Percentiles rank a stretch among this genome's conserved stretches.
These are phyloP conservation scores for Vandiemenella viatica DNA, from an alignment of 2,888 invertebrate genomes.

Conservation along the genomic window DNA sequence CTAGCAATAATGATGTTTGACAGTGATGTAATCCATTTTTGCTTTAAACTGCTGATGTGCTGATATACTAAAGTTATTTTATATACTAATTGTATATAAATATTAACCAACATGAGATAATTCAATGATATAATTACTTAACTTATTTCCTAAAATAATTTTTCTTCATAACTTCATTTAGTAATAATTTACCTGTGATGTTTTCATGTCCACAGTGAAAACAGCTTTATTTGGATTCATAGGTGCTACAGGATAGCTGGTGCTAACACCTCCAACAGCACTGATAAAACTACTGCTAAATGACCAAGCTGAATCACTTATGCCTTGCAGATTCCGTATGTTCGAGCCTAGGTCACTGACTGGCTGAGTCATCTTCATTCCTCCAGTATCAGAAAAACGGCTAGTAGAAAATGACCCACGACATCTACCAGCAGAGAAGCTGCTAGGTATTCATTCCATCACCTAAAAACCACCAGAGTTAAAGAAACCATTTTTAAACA, in stretches of 20 bases:
- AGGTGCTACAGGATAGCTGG: conserved; percentile 28
- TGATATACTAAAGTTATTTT: too few species aligned
- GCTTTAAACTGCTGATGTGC: too few species aligned
- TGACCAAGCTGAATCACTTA: conserved; percentile 20
- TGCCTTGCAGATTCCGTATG: conserved; percentile 7
- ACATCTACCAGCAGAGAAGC: conserved; percentile 23
- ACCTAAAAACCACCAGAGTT: too few species aligned
- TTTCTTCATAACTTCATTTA: too few species aligned
- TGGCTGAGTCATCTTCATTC: conserved; percentile 15
- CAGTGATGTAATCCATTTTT: too few species aligned
- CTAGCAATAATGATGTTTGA: too few species aligned
- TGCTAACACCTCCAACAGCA: conserved; percentile 7
- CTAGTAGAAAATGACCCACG: conserved; percentile 12
- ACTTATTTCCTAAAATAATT: too few species aligned
- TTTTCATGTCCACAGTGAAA: conserved; percentile 47
- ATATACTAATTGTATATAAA: background rate
- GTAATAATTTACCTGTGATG: conserved; percentile 37
- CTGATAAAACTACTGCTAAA: conserved; percentile 18
- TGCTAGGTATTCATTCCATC: conserved; percentile 26
- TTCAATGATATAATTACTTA: too few species aligned
- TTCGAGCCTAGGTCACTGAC: conserved; percentile 6
- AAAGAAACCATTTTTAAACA: too few species aligned
- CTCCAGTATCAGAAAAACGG: conserved; percentile 25
- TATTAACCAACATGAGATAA: background rate
- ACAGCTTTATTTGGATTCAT: conserved; percentile 52